Base-by-base conservation (phyloP, 2,113 vertebrate species). In the Thalassarche chlororhynchos region DNA sequence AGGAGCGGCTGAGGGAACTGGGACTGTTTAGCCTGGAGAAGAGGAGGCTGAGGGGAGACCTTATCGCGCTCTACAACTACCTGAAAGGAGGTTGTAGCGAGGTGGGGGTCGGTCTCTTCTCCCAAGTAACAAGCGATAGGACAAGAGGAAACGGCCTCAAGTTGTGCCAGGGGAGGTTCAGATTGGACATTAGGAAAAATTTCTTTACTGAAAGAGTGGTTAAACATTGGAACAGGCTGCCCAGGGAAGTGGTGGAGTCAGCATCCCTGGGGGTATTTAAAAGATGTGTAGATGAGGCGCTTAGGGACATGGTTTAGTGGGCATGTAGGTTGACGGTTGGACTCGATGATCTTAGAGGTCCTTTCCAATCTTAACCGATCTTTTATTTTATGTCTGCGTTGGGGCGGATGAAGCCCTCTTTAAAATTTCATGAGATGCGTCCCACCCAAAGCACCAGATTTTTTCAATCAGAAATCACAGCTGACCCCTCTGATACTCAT, bases 71-170 rank as follows among this genome's bases (percentile, higher is more conserved):
- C 34, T n/a, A 8, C 66, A 83, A 0, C 5, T 54, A 2, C 49
- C 71, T 93, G 54, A 0, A 6, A 60, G 66, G 77, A n/a, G 87
- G 20, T 2, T 40, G 44, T 8, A 51, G 57, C 4, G 0, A 1
- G 75, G 69, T 3, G 57, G 14, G 9, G 9, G 2, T 28, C 0
- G 2, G 6, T 28, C 10, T 89, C 11, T 88, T 26, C 47, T 51
- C 7, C 24, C 52, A 55, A 10, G 54, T 34, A 25, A 69, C 34
- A 15, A 15, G 68, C 3, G 17, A 69, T 6, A 40, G 61, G 79
- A 47, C 3, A 0, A 14, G 49, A 47, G 55, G 61, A 23, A 75
- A 64, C 0, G 0, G 31, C 57, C 70, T 58, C 74, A 42, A 21
- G 57, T 5, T 76, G 62, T 1, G 1, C 21, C 49, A 70, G 42